These are phyloP conservation scores for Toxonevra muliebris DNA, from an alignment of 2,888 invertebrate species.

Conservation along the genomic window DNA sequence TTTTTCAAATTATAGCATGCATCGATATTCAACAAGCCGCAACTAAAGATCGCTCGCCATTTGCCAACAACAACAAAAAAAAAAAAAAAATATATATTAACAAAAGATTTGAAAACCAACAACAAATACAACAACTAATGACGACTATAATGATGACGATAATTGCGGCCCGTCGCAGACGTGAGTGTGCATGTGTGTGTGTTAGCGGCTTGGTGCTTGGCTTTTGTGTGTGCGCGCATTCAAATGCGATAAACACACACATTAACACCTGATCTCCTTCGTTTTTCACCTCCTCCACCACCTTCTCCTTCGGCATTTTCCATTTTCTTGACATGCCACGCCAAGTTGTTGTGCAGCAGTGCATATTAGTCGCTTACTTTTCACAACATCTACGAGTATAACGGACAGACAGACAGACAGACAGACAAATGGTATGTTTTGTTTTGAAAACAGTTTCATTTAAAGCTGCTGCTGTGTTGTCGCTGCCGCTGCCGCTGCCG, in stretches of 20 bases:
- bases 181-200: neutral
- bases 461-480: neutral
- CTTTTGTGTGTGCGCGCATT: slow-evolving; percentile 1
- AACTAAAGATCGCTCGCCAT: slow-evolving; percentile 52
- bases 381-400: no score
- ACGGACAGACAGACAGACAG: no score
- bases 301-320: no score
- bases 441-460: neutral
- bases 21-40: slow-evolving; percentile 60
- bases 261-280: slow-evolving; percentile 57
- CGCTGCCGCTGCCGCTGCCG: neutral
- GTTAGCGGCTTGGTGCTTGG: slow-evolving; percentile 5
- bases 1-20: slow-evolving; percentile 56
- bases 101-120: neutral
- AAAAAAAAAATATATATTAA: no score
- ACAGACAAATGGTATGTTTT: no score
- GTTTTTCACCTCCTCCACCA: slow-evolving; percentile 5
- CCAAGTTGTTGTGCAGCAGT: no score
- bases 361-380: no score
- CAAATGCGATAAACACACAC: slow-evolving; percentile 48
- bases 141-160: slow-evolving; percentile 38
- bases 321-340: no score
- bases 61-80: slow-evolving; percentile 37
- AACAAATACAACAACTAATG: slow-evolving; percentile 40
- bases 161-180: slow-evolving; percentile 43